A percentile compares a stretch with the other conserved stretches of the same genome.
Conservation (phyloP, 2,888 invertebrate genomes). For the Chrysotoxum bicinctum region DNA sequence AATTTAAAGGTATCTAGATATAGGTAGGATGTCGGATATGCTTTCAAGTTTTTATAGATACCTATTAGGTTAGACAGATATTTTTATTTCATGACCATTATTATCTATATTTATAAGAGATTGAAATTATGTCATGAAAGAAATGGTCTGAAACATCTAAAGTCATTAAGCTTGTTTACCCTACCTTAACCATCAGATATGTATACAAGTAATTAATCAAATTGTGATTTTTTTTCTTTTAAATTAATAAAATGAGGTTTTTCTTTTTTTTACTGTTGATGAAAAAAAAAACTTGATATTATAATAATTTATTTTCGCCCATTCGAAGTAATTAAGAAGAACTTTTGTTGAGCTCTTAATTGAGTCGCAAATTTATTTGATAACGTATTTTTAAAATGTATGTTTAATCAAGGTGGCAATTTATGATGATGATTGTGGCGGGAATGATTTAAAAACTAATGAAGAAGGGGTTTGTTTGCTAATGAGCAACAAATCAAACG, state of each 20-base stretch:
- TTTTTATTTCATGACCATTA: not conserved
- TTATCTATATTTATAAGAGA: not conserved
- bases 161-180: slow-evolving; percentile 42
- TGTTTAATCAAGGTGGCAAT: not conserved
- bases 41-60: no score
- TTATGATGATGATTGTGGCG: not conserved
- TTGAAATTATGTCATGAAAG: slow-evolving; percentile 27
- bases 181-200: not conserved
- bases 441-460: not conserved
- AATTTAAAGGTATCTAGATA: no score
- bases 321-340: slow-evolving; percentile 1
- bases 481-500: slow-evolving; percentile 33
- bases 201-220: slow-evolving; percentile 41
- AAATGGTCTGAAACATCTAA: slow-evolving; percentile 50
- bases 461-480: not conserved
- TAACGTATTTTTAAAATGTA: slow-evolving; percentile 32
- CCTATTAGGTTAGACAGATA: not conserved
- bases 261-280: not conserved
- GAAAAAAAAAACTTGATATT: not conserved
- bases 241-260: not conserved
- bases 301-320: slow-evolving; percentile 10
- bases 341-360: slow-evolving; percentile 39
- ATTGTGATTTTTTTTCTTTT: not conserved
- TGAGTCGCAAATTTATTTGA: slow-evolving; percentile 16
- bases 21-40: no score